Evolutionary conservation across 1,140 invertebrate species (phyloP), one percentile per base, ranked within the genome.

Genomic region (Lethocerus indicus): DNA sequence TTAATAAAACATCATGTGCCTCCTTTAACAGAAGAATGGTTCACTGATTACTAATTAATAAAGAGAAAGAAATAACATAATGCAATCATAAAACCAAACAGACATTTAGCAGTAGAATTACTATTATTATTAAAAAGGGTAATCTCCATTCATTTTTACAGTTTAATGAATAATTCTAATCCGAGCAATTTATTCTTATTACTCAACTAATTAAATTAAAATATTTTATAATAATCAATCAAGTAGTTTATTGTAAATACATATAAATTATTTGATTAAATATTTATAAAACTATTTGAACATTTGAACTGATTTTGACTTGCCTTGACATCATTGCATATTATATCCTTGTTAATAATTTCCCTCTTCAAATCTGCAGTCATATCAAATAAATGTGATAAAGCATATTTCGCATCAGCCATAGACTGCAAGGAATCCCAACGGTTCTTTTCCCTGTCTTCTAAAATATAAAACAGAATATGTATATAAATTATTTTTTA

Each of bases 401-500:
- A 47, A 3, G 71, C 75, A 25, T 60, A 64, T 59, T 79, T 81
- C 0, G 76, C 75, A 58, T 85, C 81, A 1, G 67, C 59, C 63
- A 83, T 71, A 1, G 74, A 73, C 47, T 78, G 74, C 1, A 84
- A 64, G 29, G 64, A 67, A 41, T 83, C 78, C 62, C 72, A 75
- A 45, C 78, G 66, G 0, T 66, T 67, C 47, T 72, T 73, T 0
- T 67, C 59, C 55, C 72, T 76, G 36, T 70, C 72, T 58, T 79
- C 75, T 76, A 54, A 25, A 60, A 44, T 28, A 27, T 2, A 44
- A 27, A 16, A 2, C 25, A 25, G 18, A 44, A 28, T 26, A n/a
- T 21, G 26, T 3, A 41, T 9, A 16, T 4, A 18, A 28, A 2
- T 3, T 2, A 16, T 28, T 44, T 3, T 28, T 44, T 16, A 16